phyloP scores from a whole-genome alignment of 2,888 invertebrate genomes.

The Idaea straminata region DNA sequence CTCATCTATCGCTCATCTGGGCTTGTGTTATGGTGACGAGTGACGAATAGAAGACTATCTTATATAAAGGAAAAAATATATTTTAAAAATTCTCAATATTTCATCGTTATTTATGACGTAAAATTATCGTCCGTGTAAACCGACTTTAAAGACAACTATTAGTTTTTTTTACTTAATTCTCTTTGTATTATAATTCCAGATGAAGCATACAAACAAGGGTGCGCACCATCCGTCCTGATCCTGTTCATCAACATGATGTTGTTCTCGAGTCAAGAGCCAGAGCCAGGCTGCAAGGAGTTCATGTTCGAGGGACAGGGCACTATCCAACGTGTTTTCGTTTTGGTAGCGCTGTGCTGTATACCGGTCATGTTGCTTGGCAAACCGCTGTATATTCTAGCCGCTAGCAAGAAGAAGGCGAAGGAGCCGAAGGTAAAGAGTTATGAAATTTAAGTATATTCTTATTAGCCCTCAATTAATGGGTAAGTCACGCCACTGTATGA shows the following conservation, averaged over 20 bases:
- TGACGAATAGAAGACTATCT: too few relatives aligned
- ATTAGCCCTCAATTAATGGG: too few relatives aligned
- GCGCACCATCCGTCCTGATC: conserved; percentile 98
- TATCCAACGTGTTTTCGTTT: conserved; percentile 88
- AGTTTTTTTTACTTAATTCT: background rate
- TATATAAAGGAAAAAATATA: too few relatives aligned
- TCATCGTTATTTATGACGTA: too few relatives aligned
- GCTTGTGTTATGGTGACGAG: too few relatives aligned
- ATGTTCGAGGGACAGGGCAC: conserved; percentile 86
- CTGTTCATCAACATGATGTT: conserved; percentile 99
- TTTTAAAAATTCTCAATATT: too few relatives aligned
- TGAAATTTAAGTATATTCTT: too few relatives aligned
- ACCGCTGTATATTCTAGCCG: conserved; percentile 86
- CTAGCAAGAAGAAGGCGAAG: conserved; percentile 58
- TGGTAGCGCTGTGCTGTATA: conserved; percentile 90
- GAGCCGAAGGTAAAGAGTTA: conserved; percentile 31
- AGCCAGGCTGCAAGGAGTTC: conserved; percentile 76
- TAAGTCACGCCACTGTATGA: too few relatives aligned
- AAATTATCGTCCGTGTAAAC: too few relatives aligned
- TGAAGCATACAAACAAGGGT: conserved; percentile 69
- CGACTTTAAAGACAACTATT: background rate
- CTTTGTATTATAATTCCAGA: conserved; percentile 37
- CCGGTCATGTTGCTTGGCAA: conserved; percentile 97
- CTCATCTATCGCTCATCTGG: too few relatives aligned
- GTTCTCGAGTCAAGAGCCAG: conserved; percentile 82